phyloP scores from a whole-genome alignment of 2,888 invertebrate genomes.

The Himalopsyche japonica region DNA sequence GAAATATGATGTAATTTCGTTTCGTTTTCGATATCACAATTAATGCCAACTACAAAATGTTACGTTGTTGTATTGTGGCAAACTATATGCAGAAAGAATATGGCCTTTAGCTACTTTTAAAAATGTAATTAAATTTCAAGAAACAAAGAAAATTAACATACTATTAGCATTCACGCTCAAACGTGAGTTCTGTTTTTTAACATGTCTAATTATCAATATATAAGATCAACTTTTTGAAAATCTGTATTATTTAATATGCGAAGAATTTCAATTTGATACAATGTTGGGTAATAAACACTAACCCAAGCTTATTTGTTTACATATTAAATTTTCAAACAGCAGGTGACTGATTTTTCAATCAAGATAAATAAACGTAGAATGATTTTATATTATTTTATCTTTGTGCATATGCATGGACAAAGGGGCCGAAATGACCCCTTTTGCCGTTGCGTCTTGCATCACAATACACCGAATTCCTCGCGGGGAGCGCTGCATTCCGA shows the following conservation, averaged over 20 bases:
- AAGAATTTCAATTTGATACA: neutral
- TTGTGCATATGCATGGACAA: slow-evolving; percentile 11
- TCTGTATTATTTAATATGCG: neutral
- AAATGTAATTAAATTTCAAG: too few relatives aligned
- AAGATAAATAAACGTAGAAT: slow-evolving; percentile 14
- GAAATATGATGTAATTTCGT: too few relatives aligned
- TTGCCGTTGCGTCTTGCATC: slow-evolving; percentile 4
- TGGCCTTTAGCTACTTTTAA: too few relatives aligned
- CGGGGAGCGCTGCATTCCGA: slow-evolving; percentile 5
- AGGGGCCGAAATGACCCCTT: slow-evolving; percentile 26
- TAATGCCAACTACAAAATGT: too few relatives aligned
- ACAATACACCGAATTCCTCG: slow-evolving; percentile 24
- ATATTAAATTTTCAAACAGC: slow-evolving; percentile 13
- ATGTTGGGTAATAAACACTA: neutral
- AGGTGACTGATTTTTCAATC: slow-evolving; percentile 32
- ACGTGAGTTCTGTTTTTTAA: too few relatives aligned
- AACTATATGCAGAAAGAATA: too few relatives aligned
- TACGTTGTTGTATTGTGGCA: too few relatives aligned
- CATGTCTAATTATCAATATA: too few relatives aligned
- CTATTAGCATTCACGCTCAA: too few relatives aligned
- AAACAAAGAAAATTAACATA: too few relatives aligned
- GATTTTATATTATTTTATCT: slow-evolving; percentile 2
- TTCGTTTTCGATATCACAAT: too few relatives aligned
- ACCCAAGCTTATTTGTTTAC: neutral
- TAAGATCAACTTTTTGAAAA: too few relatives aligned